Percentiles rank a stretch among this genome's conserved stretches.
phyloP scores from a whole-genome alignment of 2,797 vertebrate genomes.

The Rhynchotus rufescens region DNA sequence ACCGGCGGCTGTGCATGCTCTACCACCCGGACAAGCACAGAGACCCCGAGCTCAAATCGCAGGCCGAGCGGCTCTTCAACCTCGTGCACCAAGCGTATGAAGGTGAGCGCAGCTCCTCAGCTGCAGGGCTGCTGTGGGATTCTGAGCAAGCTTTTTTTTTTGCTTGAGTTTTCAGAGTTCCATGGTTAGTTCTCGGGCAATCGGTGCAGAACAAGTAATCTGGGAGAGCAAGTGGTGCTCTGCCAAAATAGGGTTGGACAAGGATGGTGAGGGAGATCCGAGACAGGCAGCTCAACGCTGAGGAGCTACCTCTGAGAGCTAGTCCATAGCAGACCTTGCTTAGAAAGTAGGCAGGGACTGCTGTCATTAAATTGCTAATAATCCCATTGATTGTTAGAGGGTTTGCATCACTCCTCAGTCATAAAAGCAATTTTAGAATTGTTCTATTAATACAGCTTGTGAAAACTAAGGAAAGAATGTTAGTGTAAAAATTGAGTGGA shows the following conservation, averaged over 20 bases:
- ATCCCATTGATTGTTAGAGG: background rate
- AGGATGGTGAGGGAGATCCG: background rate
- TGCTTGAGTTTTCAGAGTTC: background rate
- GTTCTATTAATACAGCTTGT: background rate
- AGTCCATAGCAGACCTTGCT: background rate
- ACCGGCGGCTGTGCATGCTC: slow-evolving; percentile 95
- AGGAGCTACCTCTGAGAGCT: background rate
- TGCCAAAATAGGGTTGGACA: background rate
- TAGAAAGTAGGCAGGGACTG: background rate
- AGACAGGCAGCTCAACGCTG: background rate
- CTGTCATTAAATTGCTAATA: background rate
- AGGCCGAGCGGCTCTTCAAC: slow-evolving; percentile 97
- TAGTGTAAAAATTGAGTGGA: background rate
- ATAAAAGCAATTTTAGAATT: background rate
- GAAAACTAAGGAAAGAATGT: background rate
- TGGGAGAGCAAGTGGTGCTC: background rate
- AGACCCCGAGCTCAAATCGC: slow-evolving; percentile 93
- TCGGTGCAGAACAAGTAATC: no score
- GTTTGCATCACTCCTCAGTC: background rate
- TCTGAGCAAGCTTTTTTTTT: background rate
- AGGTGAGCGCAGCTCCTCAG: slow-evolving; percentile 81
- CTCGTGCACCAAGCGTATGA: slow-evolving; percentile 97
- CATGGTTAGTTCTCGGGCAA: background rate
- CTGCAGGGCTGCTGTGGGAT: background rate
- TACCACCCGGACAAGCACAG: slow-evolving; percentile 99